These are phyloP conservation scores for Panthera leo DNA, from an alignment of 2,113 vertebrate genomes.

Conservation along the genomic window DNA sequence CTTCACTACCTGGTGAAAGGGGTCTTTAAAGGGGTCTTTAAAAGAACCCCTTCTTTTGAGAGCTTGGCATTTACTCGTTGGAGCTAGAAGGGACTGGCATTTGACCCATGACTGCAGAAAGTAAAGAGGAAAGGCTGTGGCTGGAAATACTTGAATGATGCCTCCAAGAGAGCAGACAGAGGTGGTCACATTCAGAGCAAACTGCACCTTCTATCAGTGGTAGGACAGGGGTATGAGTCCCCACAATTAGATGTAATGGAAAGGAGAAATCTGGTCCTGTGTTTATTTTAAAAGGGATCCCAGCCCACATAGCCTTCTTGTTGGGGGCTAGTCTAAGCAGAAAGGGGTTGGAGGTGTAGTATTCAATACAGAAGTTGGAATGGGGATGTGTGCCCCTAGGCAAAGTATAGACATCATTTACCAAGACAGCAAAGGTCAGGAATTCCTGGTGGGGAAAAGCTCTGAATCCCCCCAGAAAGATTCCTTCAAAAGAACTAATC, in stretches of 20 bases:
- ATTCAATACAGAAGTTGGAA: not conserved
- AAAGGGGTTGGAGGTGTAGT: not conserved
- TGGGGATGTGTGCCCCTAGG: not conserved
- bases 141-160: not conserved
- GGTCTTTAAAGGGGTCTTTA: not conserved
- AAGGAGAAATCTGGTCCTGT: not conserved
- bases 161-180: not conserved
- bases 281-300: not conserved
- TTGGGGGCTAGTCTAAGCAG: not conserved
- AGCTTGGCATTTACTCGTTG: not conserved
- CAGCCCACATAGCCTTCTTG: not conserved
- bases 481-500: not conserved
- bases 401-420: not conserved
- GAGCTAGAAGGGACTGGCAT: not conserved
- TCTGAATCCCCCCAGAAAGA: not conserved
- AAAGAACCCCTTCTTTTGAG: not conserved
- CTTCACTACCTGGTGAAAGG: not conserved
- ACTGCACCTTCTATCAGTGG: not conserved
- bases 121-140: not conserved
- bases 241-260: not conserved
- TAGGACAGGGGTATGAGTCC: not conserved
- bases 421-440: not conserved
- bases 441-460: not conserved
- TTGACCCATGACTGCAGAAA: not conserved
- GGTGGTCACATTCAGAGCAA: not conserved